phyloP scores from a whole-genome alignment of 2,113 vertebrate genomes.

The Todiramphus saurophagus region DNA sequence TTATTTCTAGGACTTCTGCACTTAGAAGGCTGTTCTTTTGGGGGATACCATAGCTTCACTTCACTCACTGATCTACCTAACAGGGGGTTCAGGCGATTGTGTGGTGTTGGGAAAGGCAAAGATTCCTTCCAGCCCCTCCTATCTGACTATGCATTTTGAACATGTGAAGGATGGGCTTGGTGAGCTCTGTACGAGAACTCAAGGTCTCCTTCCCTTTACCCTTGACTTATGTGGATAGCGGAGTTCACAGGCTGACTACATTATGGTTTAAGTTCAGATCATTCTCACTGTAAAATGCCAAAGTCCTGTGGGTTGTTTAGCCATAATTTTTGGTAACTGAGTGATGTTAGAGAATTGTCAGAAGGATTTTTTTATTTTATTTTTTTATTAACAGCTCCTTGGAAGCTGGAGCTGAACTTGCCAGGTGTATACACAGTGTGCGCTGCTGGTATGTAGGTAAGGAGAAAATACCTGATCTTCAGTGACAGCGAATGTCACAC shows the following conservation, averaged over 20 bases:
- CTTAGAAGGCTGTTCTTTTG: background rate
- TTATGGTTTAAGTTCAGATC: background rate
- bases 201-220: background rate
- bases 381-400: background rate
- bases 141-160: background rate
- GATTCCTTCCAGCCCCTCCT: background rate
- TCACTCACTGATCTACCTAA: background rate
- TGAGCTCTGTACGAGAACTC: background rate
- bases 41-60: accelerated
- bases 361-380: background rate
- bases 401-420: background rate
- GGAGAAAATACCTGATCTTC: background rate
- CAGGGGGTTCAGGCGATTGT: accelerated
- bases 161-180: background rate
- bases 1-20: background rate
- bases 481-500: background rate
- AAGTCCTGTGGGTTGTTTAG: background rate
- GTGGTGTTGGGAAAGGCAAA: background rate
- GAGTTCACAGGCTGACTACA: background rate
- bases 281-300: background rate
- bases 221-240: background rate
- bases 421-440: accelerated
- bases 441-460: background rate
- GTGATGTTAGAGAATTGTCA: background rate
- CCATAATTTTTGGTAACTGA: background rate